Percentiles rank a stretch among this genome's conserved stretches.
Evolutionary conservation across 2,888 invertebrate species (phyloP).

Genomic region (Pyrgus malvae): DNA sequence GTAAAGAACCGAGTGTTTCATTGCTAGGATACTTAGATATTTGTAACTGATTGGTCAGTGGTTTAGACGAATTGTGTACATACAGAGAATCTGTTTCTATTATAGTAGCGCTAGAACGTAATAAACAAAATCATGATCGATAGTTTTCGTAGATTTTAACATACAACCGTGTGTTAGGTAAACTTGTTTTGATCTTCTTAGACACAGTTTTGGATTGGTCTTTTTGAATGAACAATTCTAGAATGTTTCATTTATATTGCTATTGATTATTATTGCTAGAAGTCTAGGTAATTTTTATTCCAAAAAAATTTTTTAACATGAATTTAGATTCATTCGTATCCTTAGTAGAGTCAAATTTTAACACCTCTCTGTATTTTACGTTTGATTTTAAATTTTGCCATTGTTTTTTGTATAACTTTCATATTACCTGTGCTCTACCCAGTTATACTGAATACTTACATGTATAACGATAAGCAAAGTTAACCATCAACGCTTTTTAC

Average conservation of each 20-base stretch:
- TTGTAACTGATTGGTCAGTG: slow-evolving; percentile 38
- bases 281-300: slow-evolving; percentile 21
- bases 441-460: slow-evolving; percentile 18
- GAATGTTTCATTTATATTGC: slow-evolving; percentile 38
- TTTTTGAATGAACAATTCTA: slow-evolving; percentile 22
- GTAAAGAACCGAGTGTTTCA: slow-evolving; percentile 64
- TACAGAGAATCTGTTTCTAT: slow-evolving; percentile 32
- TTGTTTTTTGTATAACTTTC: slow-evolving; percentile 6
- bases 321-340: slow-evolving; percentile 23
- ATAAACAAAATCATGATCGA: slow-evolving; percentile 34
- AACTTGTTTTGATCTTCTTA: slow-evolving; percentile 38
- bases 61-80: slow-evolving; percentile 33
- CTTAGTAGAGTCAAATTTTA: slow-evolving; percentile 15
- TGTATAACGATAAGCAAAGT: slow-evolving; percentile 22
- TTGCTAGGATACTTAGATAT: slow-evolving; percentile 63
- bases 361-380: slow-evolving; percentile 9
- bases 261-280: slow-evolving; percentile 21
- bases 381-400: slow-evolving; percentile 1
- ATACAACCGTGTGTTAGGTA: slow-evolving; percentile 46
- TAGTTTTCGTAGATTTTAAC: slow-evolving; percentile 35
- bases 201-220: slow-evolving; percentile 21
- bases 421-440: slow-evolving; percentile 2
- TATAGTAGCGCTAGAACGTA: slow-evolving; percentile 40
- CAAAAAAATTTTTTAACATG: slow-evolving; percentile 16
- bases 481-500: slow-evolving; percentile 18